Percentiles rank a stretch among this genome's conserved stretches.
phyloP scores from a whole-genome alignment of 2,113 vertebrate species.

The Synodontis membranacea region DNA sequence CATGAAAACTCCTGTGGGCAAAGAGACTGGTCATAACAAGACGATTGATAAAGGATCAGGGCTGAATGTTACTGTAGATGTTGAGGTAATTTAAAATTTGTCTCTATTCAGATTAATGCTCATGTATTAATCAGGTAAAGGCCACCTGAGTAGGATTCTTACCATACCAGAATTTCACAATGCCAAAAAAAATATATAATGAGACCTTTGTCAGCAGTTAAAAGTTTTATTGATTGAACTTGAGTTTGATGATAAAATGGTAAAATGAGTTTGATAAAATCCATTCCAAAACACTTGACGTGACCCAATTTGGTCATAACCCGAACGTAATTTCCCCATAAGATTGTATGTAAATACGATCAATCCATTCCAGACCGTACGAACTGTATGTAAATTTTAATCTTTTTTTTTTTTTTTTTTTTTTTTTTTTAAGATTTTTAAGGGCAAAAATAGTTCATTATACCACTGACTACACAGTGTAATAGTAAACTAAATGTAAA shows the following conservation, averaged over 20 bases:
- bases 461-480: too few relatives aligned
- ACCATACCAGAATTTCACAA: not conserved
- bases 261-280: too few relatives aligned
- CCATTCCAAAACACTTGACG: too few relatives aligned
- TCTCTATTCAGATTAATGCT: not conserved
- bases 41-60: slow-evolving; percentile 63
- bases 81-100: slow-evolving; percentile 59
- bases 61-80: slow-evolving; percentile 70
- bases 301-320: too few relatives aligned
- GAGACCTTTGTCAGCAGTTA: not conserved
- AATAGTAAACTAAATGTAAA: too few relatives aligned
- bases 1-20: slow-evolving; percentile 65
- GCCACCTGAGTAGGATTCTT: not conserved
- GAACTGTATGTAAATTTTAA: too few relatives aligned
- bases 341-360: too few relatives aligned
- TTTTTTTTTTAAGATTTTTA: too few relatives aligned
- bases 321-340: too few relatives aligned
- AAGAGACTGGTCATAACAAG: slow-evolving; percentile 63
- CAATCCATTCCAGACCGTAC: too few relatives aligned
- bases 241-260: not conserved
- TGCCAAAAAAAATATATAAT: not conserved
- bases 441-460: too few relatives aligned
- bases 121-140: not conserved
- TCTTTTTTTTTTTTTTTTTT: too few relatives aligned
- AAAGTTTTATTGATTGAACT: not conserved